Evolutionary conservation across 2,113 vertebrate species (phyloP), one percentile per base, ranked within the genome.

Genomic region (Columba janthina): DNA sequence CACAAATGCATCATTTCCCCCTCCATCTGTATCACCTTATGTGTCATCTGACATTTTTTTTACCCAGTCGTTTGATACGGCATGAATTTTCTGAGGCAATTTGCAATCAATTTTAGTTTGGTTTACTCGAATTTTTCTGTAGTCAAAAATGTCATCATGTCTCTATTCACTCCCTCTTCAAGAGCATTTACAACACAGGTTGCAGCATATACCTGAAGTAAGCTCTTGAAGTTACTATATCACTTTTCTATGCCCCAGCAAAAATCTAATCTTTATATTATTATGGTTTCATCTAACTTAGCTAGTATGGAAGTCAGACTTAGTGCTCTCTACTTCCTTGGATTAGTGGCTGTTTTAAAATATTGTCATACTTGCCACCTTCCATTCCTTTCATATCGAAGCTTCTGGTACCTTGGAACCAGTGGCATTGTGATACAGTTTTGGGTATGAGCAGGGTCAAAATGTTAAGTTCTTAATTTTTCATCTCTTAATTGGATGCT

Each of bases 401-500:
- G 22, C 4, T 80, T 74, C 62, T 50, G 32, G 28, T 85, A 26
- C 13, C 20, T 62, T 81, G 79, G 34, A 90, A 86, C 9, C 31
- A 89, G 36, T 42, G 46, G 4, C 4, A 15, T 9, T 42, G 36
- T 66, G n/a, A 84, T 40, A 58, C 17, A 50, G 36, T 31, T 85
- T 60, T 22, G 66, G 24, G 34, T 48, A 44, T 28, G 28, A 76
- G 51, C 34, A 51, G 15, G 26, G 60, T 70, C 36, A 77, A 38
- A 48, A 60, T 36, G 10, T 58, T 46, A 46, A 66, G 10, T n/a
- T 86, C 83, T 42, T 66, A 48, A 57, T 90, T 84, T 38, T 85
- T 80, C 77, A 64, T 83, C 67, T 88, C 50, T 83, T 91, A 95
- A 88, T 88, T 85, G n/a, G 36, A 60, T 93, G 31, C 29, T 91